A percentile compares a stretch with the other conserved stretches of the same genome.
Evolutionary conservation across 92 coral and sea anemone genomes (phyloP).

Genomic region (Blastomussa wellsi): DNA sequence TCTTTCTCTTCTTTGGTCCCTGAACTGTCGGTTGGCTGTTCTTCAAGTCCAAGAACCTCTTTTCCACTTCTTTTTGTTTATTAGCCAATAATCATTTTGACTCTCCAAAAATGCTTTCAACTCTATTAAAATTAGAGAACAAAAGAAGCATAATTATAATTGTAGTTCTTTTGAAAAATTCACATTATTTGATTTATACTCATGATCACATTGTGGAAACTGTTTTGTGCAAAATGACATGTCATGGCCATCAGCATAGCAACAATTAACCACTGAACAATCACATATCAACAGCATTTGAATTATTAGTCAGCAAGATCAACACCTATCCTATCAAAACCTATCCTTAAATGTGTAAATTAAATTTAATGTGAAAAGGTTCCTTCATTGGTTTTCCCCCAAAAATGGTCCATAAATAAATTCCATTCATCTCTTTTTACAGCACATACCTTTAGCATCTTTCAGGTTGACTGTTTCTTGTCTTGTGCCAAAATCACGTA

Average conservation of each 20-base stretch:
- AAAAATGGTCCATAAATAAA: not conserved
- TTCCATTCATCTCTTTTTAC: not conserved
- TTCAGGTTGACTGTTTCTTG: constrained; percentile 48
- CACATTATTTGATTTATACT: not conserved
- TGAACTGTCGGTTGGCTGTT: not conserved
- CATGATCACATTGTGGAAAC: not conserved
- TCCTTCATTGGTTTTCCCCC: not conserved
- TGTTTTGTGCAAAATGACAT: not conserved
- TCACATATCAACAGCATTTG: no score
- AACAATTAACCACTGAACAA: no score
- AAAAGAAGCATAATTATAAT: not conserved
- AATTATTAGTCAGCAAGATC: not conserved
- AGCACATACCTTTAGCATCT: constrained; percentile 24
- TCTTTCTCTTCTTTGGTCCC: constrained; percentile 3
- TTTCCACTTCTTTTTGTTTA: constrained; percentile 24
- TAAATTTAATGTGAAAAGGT: not conserved
- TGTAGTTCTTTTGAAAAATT: not conserved
- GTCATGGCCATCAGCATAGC: no score
- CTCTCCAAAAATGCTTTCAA: constrained; percentile 19
- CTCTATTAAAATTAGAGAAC: not conserved
- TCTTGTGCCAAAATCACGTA: constrained; percentile 29
- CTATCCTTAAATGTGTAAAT: not conserved
- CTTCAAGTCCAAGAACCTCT: constrained; percentile 14
- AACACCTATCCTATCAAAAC: not conserved
- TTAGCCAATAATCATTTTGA: constrained; percentile 5